phyloP scores from a whole-genome alignment of 2,797 vertebrate genomes.

The Pseudopleuronectes americanus region DNA sequence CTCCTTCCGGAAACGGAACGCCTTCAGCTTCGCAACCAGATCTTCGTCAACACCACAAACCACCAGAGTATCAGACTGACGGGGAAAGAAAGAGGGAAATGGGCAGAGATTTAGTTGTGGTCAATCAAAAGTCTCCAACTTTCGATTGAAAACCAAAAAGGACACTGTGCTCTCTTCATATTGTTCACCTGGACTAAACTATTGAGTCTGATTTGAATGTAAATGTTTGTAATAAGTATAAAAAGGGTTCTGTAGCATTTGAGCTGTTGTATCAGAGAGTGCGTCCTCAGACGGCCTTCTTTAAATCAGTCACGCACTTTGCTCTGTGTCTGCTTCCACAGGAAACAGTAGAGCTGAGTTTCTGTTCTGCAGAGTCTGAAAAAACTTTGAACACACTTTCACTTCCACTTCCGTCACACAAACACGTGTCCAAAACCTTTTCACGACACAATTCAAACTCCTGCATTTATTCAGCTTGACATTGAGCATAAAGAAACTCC shows the following conservation, averaged over 20 bases:
- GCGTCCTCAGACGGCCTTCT: background rate
- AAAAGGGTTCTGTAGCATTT: no score
- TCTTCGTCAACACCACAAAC: constrained; percentile 86
- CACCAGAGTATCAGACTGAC: constrained; percentile 84
- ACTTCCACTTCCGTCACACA: background rate
- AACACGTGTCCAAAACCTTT: no score
- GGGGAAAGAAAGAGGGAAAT: background rate
- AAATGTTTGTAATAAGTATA: no score
- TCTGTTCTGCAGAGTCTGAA: background rate
- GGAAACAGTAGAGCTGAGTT: background rate
- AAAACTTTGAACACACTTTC: background rate
- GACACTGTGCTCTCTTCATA: no score
- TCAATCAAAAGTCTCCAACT: background rate
- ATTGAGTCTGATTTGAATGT: no score
- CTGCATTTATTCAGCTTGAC: no score
- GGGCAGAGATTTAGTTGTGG: background rate
- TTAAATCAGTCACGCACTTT: background rate
- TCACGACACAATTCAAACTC: no score
- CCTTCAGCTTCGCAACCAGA: constrained; percentile 80
- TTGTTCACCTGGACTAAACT: background rate
- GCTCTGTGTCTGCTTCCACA: background rate
- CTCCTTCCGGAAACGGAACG: constrained; percentile 86
- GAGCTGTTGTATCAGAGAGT: background rate
- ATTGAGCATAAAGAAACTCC: no score
- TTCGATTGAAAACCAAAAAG: background rate